A percentile compares a stretch with the other conserved stretches of the same genome.
Conservation (phyloP, 1,140 invertebrate genomes). For the Drosophila ambigua region DNA sequence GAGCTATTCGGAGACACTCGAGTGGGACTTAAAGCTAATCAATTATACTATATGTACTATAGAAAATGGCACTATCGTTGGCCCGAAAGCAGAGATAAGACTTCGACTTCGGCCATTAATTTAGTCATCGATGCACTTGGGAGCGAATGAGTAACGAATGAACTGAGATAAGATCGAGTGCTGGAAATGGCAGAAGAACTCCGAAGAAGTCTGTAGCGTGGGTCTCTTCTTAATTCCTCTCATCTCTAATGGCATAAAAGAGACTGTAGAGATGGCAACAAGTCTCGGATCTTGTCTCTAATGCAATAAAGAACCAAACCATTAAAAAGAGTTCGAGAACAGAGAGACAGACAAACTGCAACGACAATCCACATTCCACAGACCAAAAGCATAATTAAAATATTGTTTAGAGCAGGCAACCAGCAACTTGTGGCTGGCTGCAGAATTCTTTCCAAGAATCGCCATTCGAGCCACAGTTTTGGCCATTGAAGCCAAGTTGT, state of each 20-base stretch:
- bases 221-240: no score
- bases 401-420: conserved; percentile 24
- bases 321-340: conserved; percentile 1
- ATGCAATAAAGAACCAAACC: no score
- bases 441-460: conserved; percentile 69
- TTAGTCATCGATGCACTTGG: conserved; percentile 30
- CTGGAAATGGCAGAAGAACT: neutral
- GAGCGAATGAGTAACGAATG: conserved; percentile 16
- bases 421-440: neutral
- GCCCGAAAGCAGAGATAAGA: conserved; percentile 15
- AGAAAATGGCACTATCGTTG: conserved; percentile 22
- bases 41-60: conserved; percentile 14
- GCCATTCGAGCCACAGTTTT: conserved; percentile 50
- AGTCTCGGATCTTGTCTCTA: no score
- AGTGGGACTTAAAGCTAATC: conserved; percentile 23
- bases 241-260: neutral
- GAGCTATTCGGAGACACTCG: conserved; percentile 10
- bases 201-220: no score
- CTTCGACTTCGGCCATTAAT: conserved; percentile 17
- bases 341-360: conserved; percentile 5
- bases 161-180: conserved; percentile 10
- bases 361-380: conserved; percentile 33
- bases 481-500: conserved; percentile 49
- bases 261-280: no score
- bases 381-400: conserved; percentile 42